phyloP scores from a whole-genome alignment of 1,140 invertebrate genomes.

The Bombus haemorrhoidalis region DNA sequence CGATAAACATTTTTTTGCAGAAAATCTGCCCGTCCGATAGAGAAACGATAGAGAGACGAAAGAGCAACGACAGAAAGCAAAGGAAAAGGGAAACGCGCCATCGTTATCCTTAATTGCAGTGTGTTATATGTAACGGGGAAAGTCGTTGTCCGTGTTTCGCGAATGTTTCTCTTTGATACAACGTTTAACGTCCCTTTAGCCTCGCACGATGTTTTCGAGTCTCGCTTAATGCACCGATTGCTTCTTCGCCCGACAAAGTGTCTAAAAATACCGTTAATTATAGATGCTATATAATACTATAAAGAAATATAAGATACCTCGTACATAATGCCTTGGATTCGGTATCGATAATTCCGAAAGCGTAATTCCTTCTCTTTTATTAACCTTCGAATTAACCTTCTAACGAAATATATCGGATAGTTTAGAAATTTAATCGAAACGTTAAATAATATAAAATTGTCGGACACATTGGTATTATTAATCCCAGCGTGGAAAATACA shows the following conservation, averaged over 20 bases:
- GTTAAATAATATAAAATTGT: neutral
- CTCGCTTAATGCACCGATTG: neutral
- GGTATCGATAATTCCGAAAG: no score
- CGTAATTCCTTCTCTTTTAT: no score
- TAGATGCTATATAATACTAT: no score
- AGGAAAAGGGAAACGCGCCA: neutral
- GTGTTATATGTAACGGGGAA: neutral
- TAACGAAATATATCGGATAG: neutral
- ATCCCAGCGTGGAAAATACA: neutral
- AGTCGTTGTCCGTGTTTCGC: conserved; percentile 4
- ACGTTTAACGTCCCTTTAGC: neutral
- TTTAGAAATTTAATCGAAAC: neutral
- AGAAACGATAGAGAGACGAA: neutral
- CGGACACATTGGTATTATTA: no score
- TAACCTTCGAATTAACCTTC: no score
- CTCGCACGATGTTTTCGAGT: neutral
- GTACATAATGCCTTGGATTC: no score
- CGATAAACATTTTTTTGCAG: neutral
- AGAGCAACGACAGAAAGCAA: neutral
- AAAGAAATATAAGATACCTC: no score
- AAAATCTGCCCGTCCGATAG: neutral
- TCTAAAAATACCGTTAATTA: no score
- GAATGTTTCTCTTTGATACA: conserved; percentile 6
- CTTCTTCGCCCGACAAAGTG: neutral
- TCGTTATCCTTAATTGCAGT: conserved; percentile 27